Evolutionary conservation across 2,888 invertebrate genomes (phyloP).

Genomic region (Drosophila siamana): DNA sequence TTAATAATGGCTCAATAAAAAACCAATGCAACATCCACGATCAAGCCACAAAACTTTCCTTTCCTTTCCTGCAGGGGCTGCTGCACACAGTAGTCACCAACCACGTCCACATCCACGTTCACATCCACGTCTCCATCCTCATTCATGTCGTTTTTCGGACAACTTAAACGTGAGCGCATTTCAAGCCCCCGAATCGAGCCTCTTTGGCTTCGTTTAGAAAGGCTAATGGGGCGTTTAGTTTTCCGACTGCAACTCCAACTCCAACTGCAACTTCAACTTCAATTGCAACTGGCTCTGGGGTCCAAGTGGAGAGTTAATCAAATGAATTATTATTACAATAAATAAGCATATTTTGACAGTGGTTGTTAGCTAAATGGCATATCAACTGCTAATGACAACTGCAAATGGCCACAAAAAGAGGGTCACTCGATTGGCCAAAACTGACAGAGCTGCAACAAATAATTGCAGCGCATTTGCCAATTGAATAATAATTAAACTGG

Average conservation of each 20-base stretch:
- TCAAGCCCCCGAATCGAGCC: conserved; percentile 20
- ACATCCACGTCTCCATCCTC: conserved; percentile 36
- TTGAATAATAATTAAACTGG: neutral
- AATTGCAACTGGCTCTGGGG: conserved; percentile 23
- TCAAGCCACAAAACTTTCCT: conserved; percentile 59
- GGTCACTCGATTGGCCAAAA: conserved; percentile 23
- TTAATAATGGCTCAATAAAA: conserved; percentile 82
- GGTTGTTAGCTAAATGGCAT: conserved; percentile 72
- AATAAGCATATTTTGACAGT: conserved; percentile 76
- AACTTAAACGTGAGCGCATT: conserved; percentile 76
- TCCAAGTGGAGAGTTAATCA: conserved; percentile 65
- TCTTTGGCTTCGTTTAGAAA: conserved; percentile 61
- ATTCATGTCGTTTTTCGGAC: conserved; percentile 63
- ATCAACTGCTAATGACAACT: conserved; percentile 60
- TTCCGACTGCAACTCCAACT: conserved; percentile 13
- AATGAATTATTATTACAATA: conserved; percentile 79
- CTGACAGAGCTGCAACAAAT: conserved; percentile 8
- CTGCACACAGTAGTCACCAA: conserved; percentile 57
- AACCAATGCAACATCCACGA: conserved; percentile 55
- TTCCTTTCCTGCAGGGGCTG: conserved; percentile 62
- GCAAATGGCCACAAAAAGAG: conserved; percentile 28
- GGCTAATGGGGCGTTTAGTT: conserved; percentile 79
- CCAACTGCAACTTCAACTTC: conserved; percentile 2
- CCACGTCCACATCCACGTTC: conserved; percentile 14
- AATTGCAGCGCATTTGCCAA: neutral